Evolutionary conservation across 2,888 invertebrate species (phyloP).

Genomic region (Anorthoa munda): DNA sequence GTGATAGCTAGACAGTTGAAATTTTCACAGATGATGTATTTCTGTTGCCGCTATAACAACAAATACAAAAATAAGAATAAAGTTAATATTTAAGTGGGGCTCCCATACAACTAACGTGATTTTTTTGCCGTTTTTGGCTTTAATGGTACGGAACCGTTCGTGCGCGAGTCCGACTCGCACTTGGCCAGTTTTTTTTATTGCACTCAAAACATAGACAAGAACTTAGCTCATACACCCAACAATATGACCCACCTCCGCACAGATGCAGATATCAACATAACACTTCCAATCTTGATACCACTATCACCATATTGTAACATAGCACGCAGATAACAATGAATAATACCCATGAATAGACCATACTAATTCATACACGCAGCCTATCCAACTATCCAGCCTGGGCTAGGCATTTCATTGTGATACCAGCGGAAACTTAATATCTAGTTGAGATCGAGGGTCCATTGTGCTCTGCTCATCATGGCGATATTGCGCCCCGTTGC

Average conservation of each 20-base stretch:
- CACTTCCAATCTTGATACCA: constrained; percentile 45
- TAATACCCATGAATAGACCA: constrained; percentile 56
- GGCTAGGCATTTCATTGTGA: constrained; percentile 76
- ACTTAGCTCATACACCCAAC: too few species aligned
- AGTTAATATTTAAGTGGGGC: too few species aligned
- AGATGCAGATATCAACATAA: constrained; percentile 6
- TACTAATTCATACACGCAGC: constrained; percentile 60
- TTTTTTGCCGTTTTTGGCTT: too few species aligned
- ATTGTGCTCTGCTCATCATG: constrained; percentile 69
- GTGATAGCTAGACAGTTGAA: too few species aligned
- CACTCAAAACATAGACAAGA: too few species aligned
- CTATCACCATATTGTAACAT: constrained; percentile 10
- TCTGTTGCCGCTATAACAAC: too few species aligned
- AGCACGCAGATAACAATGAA: constrained; percentile 45
- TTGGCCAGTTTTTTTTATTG: too few species aligned
- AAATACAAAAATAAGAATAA: too few species aligned
- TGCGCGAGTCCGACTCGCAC: too few species aligned
- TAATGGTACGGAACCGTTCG: too few species aligned
- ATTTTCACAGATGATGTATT: too few species aligned
- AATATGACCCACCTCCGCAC: background rate
- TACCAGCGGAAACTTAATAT: constrained; percentile 85
- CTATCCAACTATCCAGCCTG: constrained; percentile 45
- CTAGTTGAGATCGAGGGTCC: constrained; percentile 81
- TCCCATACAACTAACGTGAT: too few species aligned
- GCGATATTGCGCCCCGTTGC: constrained; percentile 66